Evolutionary conservation across 2,113 vertebrate species (phyloP).

Genomic region (Centropus unirufus): DNA sequence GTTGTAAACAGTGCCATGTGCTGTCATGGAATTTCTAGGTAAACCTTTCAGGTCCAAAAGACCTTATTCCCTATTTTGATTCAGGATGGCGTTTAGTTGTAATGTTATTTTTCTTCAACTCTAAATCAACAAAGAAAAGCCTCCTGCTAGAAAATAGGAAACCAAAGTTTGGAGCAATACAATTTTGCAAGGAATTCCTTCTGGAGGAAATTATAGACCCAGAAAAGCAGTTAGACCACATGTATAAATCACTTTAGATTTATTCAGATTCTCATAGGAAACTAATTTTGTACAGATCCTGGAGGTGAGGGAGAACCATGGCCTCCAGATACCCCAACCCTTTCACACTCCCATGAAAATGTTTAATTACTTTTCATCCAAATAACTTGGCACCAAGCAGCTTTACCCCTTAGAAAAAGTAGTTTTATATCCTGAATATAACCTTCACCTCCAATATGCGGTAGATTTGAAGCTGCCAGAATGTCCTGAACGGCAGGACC

Average conservation of each 20-base stretch:
- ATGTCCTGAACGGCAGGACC: not conserved
- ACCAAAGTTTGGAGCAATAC: constrained; percentile 39
- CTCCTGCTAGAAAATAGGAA: constrained; percentile 32
- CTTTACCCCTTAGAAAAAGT: not conserved
- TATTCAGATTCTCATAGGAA: constrained; percentile 19
- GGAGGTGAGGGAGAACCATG: constrained; percentile 10
- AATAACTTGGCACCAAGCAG: not conserved
- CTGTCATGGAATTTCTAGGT: not conserved
- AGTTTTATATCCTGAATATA: not conserved
- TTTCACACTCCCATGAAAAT: not conserved
- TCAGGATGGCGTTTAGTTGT: not conserved
- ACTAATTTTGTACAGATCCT: constrained; percentile 22
- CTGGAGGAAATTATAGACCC: constrained; percentile 34
- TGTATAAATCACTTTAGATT: constrained; percentile 39
- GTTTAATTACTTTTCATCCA: not conserved
- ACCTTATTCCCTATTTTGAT: not conserved
- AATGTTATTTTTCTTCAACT: not conserved
- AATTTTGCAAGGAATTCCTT: constrained; percentile 7
- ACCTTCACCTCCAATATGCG: not conserved
- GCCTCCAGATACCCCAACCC: not conserved
- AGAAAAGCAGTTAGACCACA: constrained; percentile 28
- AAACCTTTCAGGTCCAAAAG: not conserved
- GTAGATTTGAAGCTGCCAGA: not conserved
- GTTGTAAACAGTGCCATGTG: not conserved
- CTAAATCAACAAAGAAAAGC: constrained; percentile 32